Evolutionary conservation across 2,888 invertebrate species (phyloP).

Genomic region (Myathropa florea): DNA sequence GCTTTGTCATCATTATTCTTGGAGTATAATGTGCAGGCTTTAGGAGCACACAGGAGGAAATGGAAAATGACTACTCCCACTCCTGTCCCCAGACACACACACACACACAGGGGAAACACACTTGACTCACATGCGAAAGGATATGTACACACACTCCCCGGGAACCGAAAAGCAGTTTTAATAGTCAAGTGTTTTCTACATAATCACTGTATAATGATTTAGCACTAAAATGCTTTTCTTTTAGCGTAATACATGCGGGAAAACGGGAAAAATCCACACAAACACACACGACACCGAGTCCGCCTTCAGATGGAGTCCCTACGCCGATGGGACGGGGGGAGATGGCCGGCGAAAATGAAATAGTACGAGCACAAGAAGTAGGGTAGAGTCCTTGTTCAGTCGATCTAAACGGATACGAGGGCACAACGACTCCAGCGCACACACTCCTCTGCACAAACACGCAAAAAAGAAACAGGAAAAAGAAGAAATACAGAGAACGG

Average conservation of each 20-base stretch:
- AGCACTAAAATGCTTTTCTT: conserved; percentile 46
- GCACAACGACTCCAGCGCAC: background rate
- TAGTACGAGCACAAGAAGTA: background rate
- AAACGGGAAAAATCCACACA: background rate
- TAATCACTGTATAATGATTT: conserved; percentile 65
- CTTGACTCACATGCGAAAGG: background rate
- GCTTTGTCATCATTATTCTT: conserved; percentile 60
- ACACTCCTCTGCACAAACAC: background rate
- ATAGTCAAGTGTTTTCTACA: conserved; percentile 60
- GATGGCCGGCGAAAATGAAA: background rate
- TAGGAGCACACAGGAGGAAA: background rate
- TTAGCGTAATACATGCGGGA: conserved; percentile 10
- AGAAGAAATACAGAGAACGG: no score
- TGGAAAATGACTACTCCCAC: background rate
- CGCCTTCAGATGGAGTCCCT: no score
- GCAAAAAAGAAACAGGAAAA: background rate
- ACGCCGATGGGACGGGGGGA: background rate
- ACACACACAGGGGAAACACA: background rate
- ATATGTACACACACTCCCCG: background rate
- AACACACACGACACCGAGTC: background rate
- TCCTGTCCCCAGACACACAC: background rate
- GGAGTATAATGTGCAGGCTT: conserved; percentile 32
- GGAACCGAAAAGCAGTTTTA: conserved; percentile 46
- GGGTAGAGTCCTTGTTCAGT: conserved; percentile 22
- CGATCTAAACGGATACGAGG: background rate